Conservation (phyloP, 2,888 invertebrate genomes). For the Eulithis testata region DNA sequence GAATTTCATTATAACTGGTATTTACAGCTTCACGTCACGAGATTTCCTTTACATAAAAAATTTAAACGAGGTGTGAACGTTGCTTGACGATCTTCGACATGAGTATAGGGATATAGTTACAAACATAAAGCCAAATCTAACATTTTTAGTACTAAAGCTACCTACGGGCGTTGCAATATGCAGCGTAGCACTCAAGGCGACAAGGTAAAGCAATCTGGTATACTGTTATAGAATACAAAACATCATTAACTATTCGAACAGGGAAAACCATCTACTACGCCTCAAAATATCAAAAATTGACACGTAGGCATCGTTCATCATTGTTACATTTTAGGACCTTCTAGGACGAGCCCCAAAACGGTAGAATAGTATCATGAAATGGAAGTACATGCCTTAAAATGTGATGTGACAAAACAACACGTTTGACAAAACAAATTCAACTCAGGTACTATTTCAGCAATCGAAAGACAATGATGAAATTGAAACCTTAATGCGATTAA, state of each 20-base stretch:
- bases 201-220: constrained; percentile 67
- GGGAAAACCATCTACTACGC: constrained; percentile 65
- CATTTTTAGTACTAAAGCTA: constrained; percentile 17
- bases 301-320: constrained; percentile 43
- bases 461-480: no score
- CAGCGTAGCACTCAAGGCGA: constrained; percentile 65
- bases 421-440: no score
- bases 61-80: no score
- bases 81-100: no score
- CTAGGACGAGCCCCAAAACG: constrained; percentile 19
- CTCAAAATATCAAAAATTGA: constrained; percentile 50
- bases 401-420: neutral
- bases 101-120: no score
- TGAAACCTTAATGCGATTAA: no score
- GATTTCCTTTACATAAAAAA: no score
- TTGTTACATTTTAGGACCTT: constrained; percentile 36
- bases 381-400: constrained; percentile 12
- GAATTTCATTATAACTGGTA: no score
- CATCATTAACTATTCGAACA: constrained; percentile 67
- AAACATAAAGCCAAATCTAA: no score
- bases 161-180: constrained; percentile 60
- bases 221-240: constrained; percentile 67
- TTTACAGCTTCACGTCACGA: no score
- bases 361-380: constrained; percentile 10
- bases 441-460: no score